Percentiles rank a stretch among this genome's conserved stretches.
Evolutionary conservation across 2,113 vertebrate species (phyloP).

Genomic region (Alces alces): DNA sequence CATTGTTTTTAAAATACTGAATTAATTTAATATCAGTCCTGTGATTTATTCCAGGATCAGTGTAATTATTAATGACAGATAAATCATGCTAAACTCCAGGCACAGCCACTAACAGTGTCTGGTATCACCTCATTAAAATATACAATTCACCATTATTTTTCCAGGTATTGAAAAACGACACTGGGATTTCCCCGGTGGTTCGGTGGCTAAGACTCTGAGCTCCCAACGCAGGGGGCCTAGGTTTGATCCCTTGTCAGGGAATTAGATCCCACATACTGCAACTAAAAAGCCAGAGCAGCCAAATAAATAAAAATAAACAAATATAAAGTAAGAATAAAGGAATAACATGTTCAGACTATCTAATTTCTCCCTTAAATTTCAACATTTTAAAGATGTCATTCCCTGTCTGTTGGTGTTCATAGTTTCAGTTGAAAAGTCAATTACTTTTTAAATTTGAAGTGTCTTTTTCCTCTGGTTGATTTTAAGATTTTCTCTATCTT

Average conservation of each 20-base stretch:
- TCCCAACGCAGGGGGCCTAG: background rate
- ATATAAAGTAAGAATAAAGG: background rate
- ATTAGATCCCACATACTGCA: background rate
- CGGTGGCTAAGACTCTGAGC: background rate
- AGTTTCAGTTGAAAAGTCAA: background rate
- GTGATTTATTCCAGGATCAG: slow-evolving; percentile 6
- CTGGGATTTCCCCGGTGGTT: background rate
- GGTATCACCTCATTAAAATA: slow-evolving; percentile 14
- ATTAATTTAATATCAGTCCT: background rate
- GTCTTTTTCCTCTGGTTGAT: background rate
- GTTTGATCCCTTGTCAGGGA: background rate
- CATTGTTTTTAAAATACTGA: slow-evolving; percentile 9
- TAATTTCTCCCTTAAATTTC: background rate
- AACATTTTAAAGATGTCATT: background rate
- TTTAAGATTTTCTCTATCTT: background rate
- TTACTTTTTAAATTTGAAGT: background rate
- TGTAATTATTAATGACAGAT: background rate
- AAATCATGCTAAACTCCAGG: background rate
- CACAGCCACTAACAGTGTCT: background rate
- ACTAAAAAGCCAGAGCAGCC: background rate
- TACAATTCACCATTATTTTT: background rate
- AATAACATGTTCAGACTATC: background rate
- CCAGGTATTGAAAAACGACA: background rate
- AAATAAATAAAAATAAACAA: background rate
- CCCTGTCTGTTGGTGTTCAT: background rate